Percentiles rank a stretch among this genome's conserved stretches.
These are phyloP conservation scores for Thermophis baileyi DNA, from an alignment of 2,113 vertebrate genomes.

Conservation along the genomic window DNA sequence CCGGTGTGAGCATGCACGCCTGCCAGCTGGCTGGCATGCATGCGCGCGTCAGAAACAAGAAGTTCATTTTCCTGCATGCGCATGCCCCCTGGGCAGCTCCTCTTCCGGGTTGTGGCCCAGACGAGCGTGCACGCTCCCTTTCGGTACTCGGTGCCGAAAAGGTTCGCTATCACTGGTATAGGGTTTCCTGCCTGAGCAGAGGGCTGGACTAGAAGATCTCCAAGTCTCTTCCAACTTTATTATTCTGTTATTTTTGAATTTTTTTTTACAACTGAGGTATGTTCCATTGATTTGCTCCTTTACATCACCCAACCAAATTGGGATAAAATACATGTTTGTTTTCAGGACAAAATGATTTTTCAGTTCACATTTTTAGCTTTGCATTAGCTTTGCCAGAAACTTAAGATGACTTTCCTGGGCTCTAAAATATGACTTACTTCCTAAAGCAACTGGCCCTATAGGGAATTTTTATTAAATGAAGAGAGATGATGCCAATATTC, in stretches of 20 bases:
- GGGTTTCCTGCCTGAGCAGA: background rate
- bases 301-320: background rate
- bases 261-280: background rate
- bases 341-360: background rate
- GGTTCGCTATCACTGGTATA: background rate
- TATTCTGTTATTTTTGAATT: background rate
- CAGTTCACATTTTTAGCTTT: background rate
- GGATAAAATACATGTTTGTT: background rate
- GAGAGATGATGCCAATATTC: background rate
- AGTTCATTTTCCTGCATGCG: too few species aligned
- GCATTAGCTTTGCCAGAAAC: background rate
- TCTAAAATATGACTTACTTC: background rate
- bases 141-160: too few species aligned
- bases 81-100: too few species aligned
- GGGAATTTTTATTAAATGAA: background rate
- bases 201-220: background rate
- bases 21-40: too few species aligned
- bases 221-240: background rate
- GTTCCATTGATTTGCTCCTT: background rate
- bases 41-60: too few species aligned
- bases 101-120: too few species aligned
- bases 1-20: too few species aligned
- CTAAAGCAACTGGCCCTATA: background rate
- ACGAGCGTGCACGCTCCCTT: too few species aligned
- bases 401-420: background rate